phyloP scores from a whole-genome alignment of 2,888 invertebrate genomes.

The Gymnoscelis rufifasciata region DNA sequence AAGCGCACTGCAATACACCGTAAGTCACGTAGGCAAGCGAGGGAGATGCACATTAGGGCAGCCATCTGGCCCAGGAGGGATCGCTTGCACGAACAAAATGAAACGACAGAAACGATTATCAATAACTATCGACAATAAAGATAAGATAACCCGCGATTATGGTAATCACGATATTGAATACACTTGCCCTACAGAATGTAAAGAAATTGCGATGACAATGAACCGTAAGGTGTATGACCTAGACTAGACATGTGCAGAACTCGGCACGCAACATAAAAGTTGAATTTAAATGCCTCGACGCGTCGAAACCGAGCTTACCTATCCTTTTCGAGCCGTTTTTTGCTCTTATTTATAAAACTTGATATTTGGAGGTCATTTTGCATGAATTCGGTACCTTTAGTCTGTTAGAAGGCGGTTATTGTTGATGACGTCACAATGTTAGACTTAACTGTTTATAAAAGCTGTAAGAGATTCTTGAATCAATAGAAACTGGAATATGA shows the following conservation, averaged over 20 bases:
- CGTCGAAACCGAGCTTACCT: constrained; percentile 1
- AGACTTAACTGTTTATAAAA: no score
- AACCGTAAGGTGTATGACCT: constrained; percentile 21
- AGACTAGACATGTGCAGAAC: constrained; percentile 18
- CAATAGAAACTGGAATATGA: no score
- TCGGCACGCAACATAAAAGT: constrained; percentile 10
- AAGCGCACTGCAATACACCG: constrained; percentile 17
- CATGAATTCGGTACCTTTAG: background rate
- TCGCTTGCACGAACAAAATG: constrained; percentile 10
- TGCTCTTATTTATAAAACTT: constrained; percentile 4
- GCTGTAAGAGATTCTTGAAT: no score
- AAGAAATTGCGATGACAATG: constrained; percentile 19
- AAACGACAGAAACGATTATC: constrained; percentile 14
- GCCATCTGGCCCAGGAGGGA: constrained; percentile 12
- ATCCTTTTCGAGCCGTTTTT: constrained; percentile 2
- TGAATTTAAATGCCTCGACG: constrained; percentile 13
- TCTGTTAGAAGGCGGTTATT: background rate
- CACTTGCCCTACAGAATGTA: constrained; percentile 11
- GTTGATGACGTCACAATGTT: background rate
- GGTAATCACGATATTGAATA: constrained; percentile 10
- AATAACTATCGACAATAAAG: constrained; percentile 15
- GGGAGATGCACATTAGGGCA: constrained; percentile 18
- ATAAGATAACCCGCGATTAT: constrained; percentile 13
- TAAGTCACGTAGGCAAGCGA: constrained; percentile 22
- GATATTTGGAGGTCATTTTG: constrained; percentile 4